phyloP scores from a whole-genome alignment of 2,797 vertebrate genomes.

The Centroberyx gerrardi region DNA sequence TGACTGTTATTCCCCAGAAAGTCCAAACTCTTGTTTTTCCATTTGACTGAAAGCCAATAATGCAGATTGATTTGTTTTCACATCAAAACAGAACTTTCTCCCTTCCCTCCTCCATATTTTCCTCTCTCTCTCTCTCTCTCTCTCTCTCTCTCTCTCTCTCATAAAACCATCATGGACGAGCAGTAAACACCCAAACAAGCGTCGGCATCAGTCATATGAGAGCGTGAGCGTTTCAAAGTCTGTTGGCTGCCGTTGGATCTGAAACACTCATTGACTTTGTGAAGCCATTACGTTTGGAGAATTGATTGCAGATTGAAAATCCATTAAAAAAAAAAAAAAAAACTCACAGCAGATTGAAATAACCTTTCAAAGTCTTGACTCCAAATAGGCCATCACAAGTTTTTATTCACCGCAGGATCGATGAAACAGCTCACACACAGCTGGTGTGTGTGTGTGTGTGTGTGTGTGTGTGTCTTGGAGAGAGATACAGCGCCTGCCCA shows the following conservation, averaged over 20 bases:
- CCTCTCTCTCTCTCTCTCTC: too few species aligned
- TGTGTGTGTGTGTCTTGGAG: too few species aligned
- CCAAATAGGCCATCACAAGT: background rate
- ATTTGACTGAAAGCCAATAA: conserved; percentile 1
- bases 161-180: too few species aligned
- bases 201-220: background rate
- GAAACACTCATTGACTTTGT: background rate
- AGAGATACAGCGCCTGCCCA: too few species aligned
- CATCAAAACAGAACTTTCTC: background rate
- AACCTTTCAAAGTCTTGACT: background rate
- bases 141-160: too few species aligned
- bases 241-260: background rate
- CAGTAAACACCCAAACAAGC: background rate
- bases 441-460: too few species aligned
- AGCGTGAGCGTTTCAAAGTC: background rate
- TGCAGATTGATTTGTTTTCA: background rate
- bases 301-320: conserved; percentile 32
- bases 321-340: background rate
- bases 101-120: too few species aligned
- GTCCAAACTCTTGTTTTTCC: too few species aligned
- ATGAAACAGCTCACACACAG: background rate
- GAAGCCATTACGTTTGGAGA: background rate
- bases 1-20: too few species aligned
- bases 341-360: background rate
- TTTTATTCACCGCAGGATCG: background rate